These are phyloP conservation scores for Bombus impatiens DNA, from an alignment of 1,140 invertebrate species.

Conservation along the genomic window DNA sequence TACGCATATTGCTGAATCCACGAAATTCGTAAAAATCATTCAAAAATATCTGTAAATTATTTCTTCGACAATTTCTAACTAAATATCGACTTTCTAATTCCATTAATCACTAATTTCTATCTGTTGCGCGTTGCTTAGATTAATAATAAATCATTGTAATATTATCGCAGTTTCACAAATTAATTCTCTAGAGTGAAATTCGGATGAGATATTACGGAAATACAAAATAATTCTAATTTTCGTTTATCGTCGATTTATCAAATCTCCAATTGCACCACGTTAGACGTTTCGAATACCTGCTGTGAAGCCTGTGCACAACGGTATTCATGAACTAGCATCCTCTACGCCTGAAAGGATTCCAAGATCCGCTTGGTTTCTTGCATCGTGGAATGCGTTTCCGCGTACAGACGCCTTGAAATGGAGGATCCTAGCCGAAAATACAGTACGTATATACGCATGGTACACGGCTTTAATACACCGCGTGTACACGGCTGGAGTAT, in stretches of 20 bases:
- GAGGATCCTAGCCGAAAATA: neutral
- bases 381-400: neutral
- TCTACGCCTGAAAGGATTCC: neutral
- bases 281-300: neutral
- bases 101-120: too few species aligned
- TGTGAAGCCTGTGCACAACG: neutral
- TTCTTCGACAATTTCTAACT: too few species aligned
- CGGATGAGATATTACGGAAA: neutral
- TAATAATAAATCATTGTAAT: too few species aligned
- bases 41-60: too few species aligned
- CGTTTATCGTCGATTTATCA: neutral
- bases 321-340: neutral
- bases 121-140: too few species aligned
- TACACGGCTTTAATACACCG: conserved; percentile 26
- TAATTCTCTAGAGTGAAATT: too few species aligned
- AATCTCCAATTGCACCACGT: neutral
- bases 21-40: too few species aligned
- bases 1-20: too few species aligned
- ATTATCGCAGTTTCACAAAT: too few species aligned
- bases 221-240: neutral
- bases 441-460: neutral
- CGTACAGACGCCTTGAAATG: neutral
- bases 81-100: too few species aligned
- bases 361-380: conserved; percentile 5
- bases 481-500: neutral